Percentiles rank a stretch among this genome's conserved stretches.
Evolutionary conservation across 2,888 invertebrate genomes (phyloP).

Genomic region (Brenthis hecate): DNA sequence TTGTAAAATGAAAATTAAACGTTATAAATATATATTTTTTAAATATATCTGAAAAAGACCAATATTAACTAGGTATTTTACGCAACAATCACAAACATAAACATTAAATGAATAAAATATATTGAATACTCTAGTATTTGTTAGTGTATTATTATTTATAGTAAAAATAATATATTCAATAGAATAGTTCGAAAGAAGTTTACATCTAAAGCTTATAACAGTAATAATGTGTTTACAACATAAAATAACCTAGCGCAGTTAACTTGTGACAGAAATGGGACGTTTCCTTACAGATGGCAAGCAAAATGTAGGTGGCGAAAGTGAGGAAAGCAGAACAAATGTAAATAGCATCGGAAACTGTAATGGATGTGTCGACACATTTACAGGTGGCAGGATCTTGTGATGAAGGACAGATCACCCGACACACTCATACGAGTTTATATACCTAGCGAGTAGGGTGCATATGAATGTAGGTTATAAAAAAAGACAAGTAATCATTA

Average conservation of each 20-base stretch:
- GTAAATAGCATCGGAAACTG: constrained; percentile 70
- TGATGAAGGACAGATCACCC: constrained; percentile 64
- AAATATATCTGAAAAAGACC: too few species aligned
- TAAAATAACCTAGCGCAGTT: constrained; percentile 31
- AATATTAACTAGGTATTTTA: too few species aligned
- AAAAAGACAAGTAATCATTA: not conserved
- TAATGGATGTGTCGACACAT: constrained; percentile 68
- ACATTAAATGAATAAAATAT: too few species aligned
- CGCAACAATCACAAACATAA: too few species aligned
- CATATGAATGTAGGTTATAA: not conserved
- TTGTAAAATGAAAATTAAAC: too few species aligned
- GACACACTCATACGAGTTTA: constrained; percentile 43
- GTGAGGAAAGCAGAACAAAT: constrained; percentile 62
- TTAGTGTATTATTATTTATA: too few species aligned
- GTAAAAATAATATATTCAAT: not conserved
- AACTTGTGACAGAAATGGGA: constrained; percentile 46
- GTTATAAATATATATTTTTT: too few species aligned
- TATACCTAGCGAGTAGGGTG: not conserved
- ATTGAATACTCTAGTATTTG: too few species aligned
- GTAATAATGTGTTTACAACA: constrained; percentile 8
- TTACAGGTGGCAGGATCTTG: constrained; percentile 55
- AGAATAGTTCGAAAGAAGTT: not conserved
- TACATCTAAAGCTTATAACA: not conserved
- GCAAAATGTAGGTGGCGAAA: constrained; percentile 46
- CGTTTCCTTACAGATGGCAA: constrained; percentile 55